Evolutionary conservation across 2,797 vertebrate species (phyloP).

Genomic region (Danio kyathit): DNA sequence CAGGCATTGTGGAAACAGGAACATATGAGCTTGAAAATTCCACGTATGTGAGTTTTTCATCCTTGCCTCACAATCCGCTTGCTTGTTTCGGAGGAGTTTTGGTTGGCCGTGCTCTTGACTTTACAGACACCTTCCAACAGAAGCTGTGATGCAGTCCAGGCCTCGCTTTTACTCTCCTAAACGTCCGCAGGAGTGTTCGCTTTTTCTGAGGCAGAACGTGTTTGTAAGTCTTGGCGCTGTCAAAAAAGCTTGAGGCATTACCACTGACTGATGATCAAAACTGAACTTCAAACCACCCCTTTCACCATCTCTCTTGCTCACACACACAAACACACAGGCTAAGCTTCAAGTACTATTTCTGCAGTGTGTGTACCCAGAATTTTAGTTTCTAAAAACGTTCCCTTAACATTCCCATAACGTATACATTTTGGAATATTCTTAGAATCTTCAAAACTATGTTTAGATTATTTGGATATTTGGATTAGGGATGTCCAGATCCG

Average conservation of each 20-base stretch:
- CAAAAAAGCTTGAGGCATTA: slow-evolving; percentile 29
- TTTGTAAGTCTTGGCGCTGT: slow-evolving; percentile 67
- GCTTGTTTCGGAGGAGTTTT: slow-evolving; percentile 74
- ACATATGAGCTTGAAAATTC: slow-evolving; percentile 63
- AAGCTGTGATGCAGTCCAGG: slow-evolving; percentile 34
- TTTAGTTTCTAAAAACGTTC: too few relatives aligned
- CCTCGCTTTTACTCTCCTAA: slow-evolving; percentile 46
- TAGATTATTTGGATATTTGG: too few relatives aligned
- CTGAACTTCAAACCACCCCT: slow-evolving; percentile 33
- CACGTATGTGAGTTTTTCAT: slow-evolving; percentile 73
- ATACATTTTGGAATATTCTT: too few relatives aligned
- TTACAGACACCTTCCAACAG: slow-evolving; percentile 61
- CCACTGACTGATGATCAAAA: slow-evolving; percentile 8
- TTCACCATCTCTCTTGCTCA: slow-evolving; percentile 43
- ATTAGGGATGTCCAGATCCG: too few relatives aligned
- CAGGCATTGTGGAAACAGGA: slow-evolving; percentile 68
- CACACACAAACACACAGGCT: slow-evolving; percentile 29
- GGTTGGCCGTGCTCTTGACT: slow-evolving; percentile 67
- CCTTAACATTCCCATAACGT: too few relatives aligned
- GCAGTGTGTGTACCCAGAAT: not conserved
- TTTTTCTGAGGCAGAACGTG: slow-evolving; percentile 62
- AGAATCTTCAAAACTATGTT: too few relatives aligned
- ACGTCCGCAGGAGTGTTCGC: slow-evolving; percentile 41
- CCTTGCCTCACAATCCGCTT: slow-evolving; percentile 69
- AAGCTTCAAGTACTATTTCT: not conserved